These are phyloP conservation scores for Sussaba pulchella DNA, from an alignment of 2,888 invertebrate species.

Conservation along the genomic window DNA sequence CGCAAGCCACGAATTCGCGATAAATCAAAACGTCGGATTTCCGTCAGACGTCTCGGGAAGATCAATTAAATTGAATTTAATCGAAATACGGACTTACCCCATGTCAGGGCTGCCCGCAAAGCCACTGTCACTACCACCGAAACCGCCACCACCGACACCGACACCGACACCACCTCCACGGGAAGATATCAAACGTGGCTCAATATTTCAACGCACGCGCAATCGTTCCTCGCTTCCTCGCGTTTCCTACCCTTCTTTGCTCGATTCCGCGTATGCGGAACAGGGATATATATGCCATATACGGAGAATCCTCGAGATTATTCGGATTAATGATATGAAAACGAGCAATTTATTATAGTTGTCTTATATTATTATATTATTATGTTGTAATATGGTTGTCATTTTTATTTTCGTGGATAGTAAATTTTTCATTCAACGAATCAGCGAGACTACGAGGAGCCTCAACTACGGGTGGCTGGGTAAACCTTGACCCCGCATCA, in stretches of 20 bases:
- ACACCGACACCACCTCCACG: constrained; percentile 37
- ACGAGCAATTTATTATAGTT: too few relatives aligned
- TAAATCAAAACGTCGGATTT: constrained; percentile 1
- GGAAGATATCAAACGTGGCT: constrained; percentile 71
- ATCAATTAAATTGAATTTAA: constrained; percentile 63
- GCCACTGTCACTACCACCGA: constrained; percentile 72
- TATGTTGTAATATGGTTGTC: too few relatives aligned
- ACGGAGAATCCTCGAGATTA: not conserved
- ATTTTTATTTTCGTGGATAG: not conserved
- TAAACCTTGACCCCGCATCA: constrained; percentile 73
- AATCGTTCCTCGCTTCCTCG: constrained; percentile 38
- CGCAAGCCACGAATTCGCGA: not conserved
- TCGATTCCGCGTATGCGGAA: constrained; percentile 69
- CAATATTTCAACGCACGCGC: constrained; percentile 82
- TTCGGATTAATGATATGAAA: not conserved
- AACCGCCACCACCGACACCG: constrained; percentile 19
- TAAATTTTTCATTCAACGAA: constrained; percentile 5
- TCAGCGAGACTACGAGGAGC: not conserved
- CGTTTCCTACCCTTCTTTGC: constrained; percentile 46
- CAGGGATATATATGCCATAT: constrained; percentile 55
- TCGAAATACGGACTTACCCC: constrained; percentile 79
- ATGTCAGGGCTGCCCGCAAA: constrained; percentile 79
- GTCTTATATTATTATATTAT: too few relatives aligned
- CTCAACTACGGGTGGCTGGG: not conserved
- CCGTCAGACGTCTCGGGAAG: constrained; percentile 29